Percentiles rank a stretch among this genome's conserved stretches.
These are phyloP conservation scores for Benthochromis sp. DNA, from an alignment of 2,113 vertebrate species.

Conservation along the genomic window DNA sequence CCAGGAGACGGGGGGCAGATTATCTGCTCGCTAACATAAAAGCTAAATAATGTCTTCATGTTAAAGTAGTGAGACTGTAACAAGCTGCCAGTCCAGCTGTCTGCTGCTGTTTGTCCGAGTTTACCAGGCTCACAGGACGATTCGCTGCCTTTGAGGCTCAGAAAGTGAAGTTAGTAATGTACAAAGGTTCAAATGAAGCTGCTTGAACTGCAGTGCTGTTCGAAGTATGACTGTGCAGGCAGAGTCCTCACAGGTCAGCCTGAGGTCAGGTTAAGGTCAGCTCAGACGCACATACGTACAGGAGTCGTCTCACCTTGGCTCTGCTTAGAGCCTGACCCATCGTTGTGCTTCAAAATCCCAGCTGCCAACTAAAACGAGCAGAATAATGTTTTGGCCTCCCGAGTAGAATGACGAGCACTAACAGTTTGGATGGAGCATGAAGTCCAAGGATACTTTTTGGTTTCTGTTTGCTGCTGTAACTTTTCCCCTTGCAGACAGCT, in stretches of 20 bases:
- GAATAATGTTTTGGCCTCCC: neutral
- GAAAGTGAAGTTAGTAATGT: neutral
- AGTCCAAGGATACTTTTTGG: neutral
- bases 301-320: neutral
- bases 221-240: neutral
- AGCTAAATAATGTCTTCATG: neutral
- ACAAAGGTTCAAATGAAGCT: neutral
- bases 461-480: neutral
- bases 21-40: neutral
- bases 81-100: neutral
- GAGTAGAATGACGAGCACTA: neutral
- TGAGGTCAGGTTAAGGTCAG: neutral
- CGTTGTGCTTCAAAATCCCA: neutral
- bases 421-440: neutral
- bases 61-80: neutral
- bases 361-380: neutral
- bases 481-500: neutral
- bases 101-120: neutral
- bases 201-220: neutral
- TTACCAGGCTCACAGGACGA: neutral
- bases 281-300: neutral
- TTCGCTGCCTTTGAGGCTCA: neutral
- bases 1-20: neutral
- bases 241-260: neutral
- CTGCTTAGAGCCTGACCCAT: neutral